Evolutionary conservation across 2,888 invertebrate genomes (phyloP).

Genomic region (Ischnus inquisitorius): DNA sequence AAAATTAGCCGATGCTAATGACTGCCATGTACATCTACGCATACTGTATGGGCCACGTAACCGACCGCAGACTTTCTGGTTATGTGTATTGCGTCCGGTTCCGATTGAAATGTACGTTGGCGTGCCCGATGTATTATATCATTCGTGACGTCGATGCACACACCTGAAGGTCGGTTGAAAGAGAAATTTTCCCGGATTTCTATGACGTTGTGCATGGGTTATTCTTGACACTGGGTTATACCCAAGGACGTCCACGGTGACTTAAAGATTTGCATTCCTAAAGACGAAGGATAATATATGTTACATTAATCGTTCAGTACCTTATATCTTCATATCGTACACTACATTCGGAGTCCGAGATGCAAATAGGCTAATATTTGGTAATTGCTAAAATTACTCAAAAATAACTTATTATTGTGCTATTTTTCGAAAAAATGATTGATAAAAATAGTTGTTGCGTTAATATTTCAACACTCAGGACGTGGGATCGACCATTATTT

Average conservation of each 20-base stretch:
- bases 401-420: not conserved
- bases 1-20: too few relatives aligned
- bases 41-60: not conserved
- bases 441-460: too few relatives aligned
- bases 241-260: constrained; percentile 23
- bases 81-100: constrained; percentile 37
- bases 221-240: constrained; percentile 39
- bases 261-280: not conserved
- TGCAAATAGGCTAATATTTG: not conserved
- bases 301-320: not conserved
- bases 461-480: too few relatives aligned
- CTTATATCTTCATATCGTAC: not conserved
- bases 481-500: too few relatives aligned
- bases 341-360: not conserved
- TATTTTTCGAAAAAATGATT: not conserved
- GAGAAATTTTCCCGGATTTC: constrained; percentile 64
- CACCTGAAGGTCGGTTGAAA: constrained; percentile 52
- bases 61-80: constrained; percentile 25
- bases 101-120: constrained; percentile 28
- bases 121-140: not conserved
- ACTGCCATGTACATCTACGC: too few relatives aligned
- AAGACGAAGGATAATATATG: not conserved
- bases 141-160: constrained; percentile 24
- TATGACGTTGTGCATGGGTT: constrained; percentile 32
- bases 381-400: not conserved